Conservation (phyloP, 2,888 invertebrate genomes). For the Callimorpha dominula region DNA sequence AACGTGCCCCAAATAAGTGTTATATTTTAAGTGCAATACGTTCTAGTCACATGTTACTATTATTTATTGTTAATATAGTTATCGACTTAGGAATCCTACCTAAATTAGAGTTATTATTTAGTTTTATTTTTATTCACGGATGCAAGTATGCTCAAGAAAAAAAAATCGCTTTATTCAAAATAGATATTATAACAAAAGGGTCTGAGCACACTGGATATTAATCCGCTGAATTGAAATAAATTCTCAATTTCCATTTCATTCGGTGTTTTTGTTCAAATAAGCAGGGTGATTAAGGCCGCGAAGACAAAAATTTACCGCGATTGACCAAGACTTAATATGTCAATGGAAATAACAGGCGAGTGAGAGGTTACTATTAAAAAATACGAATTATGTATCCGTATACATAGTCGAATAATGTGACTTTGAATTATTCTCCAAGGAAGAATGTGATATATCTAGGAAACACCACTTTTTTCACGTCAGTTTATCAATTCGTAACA, state of each 20-base stretch:
- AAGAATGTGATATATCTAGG: constrained; percentile 49
- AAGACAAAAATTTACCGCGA: constrained; percentile 29
- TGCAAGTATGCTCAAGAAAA: constrained; percentile 46
- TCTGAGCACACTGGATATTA: neutral
- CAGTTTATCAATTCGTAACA: constrained; percentile 27
- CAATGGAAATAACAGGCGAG: constrained; percentile 45
- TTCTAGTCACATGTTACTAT: constrained; percentile 35
- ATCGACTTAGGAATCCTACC: constrained; percentile 10
- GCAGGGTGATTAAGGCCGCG: neutral
- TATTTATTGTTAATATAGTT: constrained; percentile 23
- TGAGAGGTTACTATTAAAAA: constrained; percentile 31
- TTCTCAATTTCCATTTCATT: neutral
- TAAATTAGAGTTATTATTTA: constrained; percentile 21
- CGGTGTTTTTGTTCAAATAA: neutral
- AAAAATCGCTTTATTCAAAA: constrained; percentile 29
- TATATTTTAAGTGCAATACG: constrained; percentile 34
- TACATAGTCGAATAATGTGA: constrained; percentile 36
- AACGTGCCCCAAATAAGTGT: constrained; percentile 23
- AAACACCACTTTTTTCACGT: constrained; percentile 32
- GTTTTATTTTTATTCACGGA: constrained; percentile 28
- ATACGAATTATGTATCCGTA: constrained; percentile 35
- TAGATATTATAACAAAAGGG: constrained; percentile 24
- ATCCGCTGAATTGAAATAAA: neutral
- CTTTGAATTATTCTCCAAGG: constrained; percentile 36
- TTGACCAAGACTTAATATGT: constrained; percentile 60